Evolutionary conservation across 2,888 invertebrate genomes (phyloP).

Genomic region (Aphidoletes aphidimyza): DNA sequence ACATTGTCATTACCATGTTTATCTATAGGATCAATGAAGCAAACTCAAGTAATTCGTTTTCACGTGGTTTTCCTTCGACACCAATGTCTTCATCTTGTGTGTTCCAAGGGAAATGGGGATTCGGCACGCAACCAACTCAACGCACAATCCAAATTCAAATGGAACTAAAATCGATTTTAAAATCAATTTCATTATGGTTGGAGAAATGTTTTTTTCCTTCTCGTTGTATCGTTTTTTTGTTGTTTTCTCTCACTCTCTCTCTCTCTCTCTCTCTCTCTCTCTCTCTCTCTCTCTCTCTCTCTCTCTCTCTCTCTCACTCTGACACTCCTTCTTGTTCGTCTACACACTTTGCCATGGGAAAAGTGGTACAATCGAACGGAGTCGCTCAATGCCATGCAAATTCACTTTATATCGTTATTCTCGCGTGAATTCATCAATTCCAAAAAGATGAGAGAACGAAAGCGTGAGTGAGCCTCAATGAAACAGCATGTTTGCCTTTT

Average conservation of each 20-base stretch:
- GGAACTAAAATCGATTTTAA: background rate
- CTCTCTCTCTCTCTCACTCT: too few species aligned
- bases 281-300: too few species aligned
- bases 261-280: too few species aligned
- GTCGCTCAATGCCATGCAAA: background rate
- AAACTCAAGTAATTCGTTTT: background rate
- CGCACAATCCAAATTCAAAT: background rate
- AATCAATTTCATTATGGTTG: background rate
- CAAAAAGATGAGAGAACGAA: too few species aligned
- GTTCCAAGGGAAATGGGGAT: background rate
- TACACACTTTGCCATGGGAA: too few species aligned
- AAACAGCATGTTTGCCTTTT: background rate
- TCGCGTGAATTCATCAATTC: conserved; percentile 8
- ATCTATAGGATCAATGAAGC: background rate
- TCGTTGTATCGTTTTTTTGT: too few species aligned
- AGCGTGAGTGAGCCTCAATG: background rate
- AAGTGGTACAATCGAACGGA: too few species aligned
- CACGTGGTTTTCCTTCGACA: background rate
- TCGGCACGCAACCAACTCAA: background rate
- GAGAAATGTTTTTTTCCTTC: too few species aligned
- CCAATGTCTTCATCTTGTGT: background rate
- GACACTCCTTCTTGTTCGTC: too few species aligned
- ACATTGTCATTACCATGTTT: background rate
- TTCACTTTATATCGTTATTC: background rate
- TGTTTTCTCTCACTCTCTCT: too few species aligned